A percentile compares a stretch with the other conserved stretches of the same genome.
Conservation (phyloP, 2,797 vertebrate species). For the Aplochiton taeniatus region DNA sequence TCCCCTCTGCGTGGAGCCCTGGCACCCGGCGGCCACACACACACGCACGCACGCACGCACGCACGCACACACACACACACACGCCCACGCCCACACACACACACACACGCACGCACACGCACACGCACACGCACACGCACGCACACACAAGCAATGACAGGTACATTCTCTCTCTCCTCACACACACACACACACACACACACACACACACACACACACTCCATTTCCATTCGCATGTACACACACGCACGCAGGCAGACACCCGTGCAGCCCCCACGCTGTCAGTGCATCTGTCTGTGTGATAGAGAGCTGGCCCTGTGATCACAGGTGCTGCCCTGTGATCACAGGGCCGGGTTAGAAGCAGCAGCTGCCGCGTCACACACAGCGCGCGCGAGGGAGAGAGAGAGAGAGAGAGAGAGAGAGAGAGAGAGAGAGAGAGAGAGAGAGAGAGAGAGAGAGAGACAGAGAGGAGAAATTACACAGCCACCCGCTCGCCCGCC, state of each 20-base stretch:
- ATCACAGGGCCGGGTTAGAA: slow-evolving; percentile 41
- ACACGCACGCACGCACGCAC: background rate
- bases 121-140: slow-evolving; percentile 22
- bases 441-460: slow-evolving; percentile 3
- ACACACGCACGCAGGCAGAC: background rate
- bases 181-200: slow-evolving; percentile 14
- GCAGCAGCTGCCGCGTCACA: no score
- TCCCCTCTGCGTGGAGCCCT: background rate
- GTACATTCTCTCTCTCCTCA: no score
- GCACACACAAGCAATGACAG: slow-evolving; percentile 3
- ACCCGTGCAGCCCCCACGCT: background rate
- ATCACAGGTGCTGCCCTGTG: background rate
- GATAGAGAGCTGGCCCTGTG: background rate
- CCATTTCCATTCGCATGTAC: background rate
- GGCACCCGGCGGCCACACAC: slow-evolving; percentile 13
- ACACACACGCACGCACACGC: slow-evolving; percentile 16
- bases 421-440: background rate
- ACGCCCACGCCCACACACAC: background rate
- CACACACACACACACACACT: background rate
- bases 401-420: background rate
- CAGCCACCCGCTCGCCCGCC: background rate
- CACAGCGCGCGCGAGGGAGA: slow-evolving; percentile 38
- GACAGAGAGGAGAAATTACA: background rate
- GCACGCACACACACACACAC: slow-evolving; percentile 12
- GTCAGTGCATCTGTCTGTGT: background rate